These are phyloP conservation scores for Archips crataeganus DNA, from an alignment of 2,888 invertebrate species.

Conservation along the genomic window DNA sequence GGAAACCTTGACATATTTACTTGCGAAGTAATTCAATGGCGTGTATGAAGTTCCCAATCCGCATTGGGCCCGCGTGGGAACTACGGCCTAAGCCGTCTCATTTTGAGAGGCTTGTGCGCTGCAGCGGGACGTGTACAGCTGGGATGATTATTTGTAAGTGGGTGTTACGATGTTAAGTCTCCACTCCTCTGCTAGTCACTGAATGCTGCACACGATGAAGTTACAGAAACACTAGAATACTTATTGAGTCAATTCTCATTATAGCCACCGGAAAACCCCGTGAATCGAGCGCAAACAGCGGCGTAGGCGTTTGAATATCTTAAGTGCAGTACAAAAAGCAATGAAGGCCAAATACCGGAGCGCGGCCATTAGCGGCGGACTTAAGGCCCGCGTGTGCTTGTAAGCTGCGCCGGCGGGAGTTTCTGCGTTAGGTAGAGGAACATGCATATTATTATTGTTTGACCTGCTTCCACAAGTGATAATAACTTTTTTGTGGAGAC, in stretches of 20 bases:
- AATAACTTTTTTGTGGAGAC: too few relatives aligned
- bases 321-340: conserved; percentile 16
- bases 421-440: neutral
- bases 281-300: neutral
- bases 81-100: too few relatives aligned
- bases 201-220: too few relatives aligned
- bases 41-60: too few relatives aligned
- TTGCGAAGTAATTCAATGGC: too few relatives aligned
- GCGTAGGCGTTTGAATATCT: conserved; percentile 6
- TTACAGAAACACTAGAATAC: neutral
- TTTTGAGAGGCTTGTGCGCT: too few relatives aligned
- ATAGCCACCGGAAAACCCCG: neutral
- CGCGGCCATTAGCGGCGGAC: conserved; percentile 45
- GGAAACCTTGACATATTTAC: too few relatives aligned
- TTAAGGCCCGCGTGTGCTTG: conserved; percentile 45
- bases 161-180: too few relatives aligned
- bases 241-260: neutral
- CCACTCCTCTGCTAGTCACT: too few relatives aligned
- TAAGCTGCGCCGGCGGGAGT: conserved; percentile 44
- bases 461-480: neutral
- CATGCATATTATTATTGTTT: neutral
- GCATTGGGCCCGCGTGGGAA: too few relatives aligned
- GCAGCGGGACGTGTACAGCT: too few relatives aligned
- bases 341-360: conserved; percentile 19
- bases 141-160: too few relatives aligned